Percentiles rank a stretch among this genome's conserved stretches.
Conservation (phyloP, 2,797 vertebrate genomes). For the Tenualosa ilisha region DNA sequence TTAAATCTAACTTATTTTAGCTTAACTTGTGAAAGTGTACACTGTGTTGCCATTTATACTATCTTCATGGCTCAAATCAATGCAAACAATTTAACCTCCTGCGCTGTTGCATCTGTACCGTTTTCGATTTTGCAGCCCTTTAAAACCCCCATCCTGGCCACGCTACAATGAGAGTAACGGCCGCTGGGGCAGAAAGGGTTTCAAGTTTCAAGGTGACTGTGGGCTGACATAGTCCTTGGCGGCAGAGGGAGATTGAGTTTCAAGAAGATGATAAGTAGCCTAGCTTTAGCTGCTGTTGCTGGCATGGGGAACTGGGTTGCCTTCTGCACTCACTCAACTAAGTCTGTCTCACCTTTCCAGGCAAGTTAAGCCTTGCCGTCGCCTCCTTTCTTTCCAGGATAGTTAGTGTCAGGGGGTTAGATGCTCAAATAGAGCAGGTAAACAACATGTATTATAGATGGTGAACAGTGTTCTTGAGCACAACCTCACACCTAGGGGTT, state of each 20-base stretch:
- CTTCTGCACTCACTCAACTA: background rate
- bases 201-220: conserved; percentile 30
- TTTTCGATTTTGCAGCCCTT: background rate
- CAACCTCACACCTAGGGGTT: conserved; percentile 58
- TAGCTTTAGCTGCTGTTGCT: background rate
- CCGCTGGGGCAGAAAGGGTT: conserved; percentile 19
- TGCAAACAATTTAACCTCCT: no score
- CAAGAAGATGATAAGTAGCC: background rate
- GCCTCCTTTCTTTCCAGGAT: background rate
- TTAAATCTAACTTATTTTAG: background rate
- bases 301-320: background rate
- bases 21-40: background rate
- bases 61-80: background rate
- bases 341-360: conserved; percentile 15
- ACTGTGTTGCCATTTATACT: background rate
- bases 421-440: conserved; percentile 31
- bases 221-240: background rate
- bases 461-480: conserved; percentile 54
- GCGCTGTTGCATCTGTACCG: background rate
- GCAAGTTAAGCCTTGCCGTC: conserved; percentile 16
- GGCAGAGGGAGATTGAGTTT: background rate
- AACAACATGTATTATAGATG: conserved; percentile 65
- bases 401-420: conserved; percentile 1
- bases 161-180: background rate
- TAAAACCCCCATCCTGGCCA: background rate